Evolutionary conservation across 2,888 invertebrate genomes (phyloP), one percentile per base, ranked within the genome.

Genomic region (Sussaba pulchella): DNA sequence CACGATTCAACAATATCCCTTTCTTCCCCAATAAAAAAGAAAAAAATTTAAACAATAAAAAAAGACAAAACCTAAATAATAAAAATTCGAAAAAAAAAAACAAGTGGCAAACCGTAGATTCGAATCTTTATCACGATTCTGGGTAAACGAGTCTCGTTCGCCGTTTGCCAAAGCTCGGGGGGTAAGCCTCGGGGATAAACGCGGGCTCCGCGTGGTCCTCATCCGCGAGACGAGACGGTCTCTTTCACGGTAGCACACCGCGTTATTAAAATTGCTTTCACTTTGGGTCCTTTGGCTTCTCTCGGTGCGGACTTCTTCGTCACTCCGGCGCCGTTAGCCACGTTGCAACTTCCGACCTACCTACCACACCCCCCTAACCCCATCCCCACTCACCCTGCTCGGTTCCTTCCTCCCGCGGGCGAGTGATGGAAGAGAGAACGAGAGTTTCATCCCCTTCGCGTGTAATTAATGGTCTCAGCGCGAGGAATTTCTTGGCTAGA

Each of bases 221-320:
- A 43, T 70, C 59, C 41, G 21, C 17, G 17, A 12, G 50, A 64
- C 26, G 61, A n/a, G n/a, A 66, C 41, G 67, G 21, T 66, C 45
- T 61, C 50, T 52, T 63, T 57, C 50, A 57, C 31, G 54, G 74
- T 59, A 45, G 50, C 59, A 66, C n/a, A n/a, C n/a, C n/a, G n/a
- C 75, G 75, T 80, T 80, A 80, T 80, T 76, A 80, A 80, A 80
- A 80, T 80, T 80, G 76, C 76, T 80, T 76, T 76, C 75, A 72
- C 71, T 80, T 80, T 72, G 61, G 80, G 72, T 43, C 67, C 67
- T 63, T 57, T 63, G 52, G 66, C 47, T 45, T 70, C 47, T 41
- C 41, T 31, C 36, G 19, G 41, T n/a, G 61, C 17, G 47, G n/a
- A 17, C 17, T 26, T 59, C 73, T 26, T 39, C 57, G 50, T 66